Evolutionary conservation across 2,888 invertebrate genomes (phyloP).

Genomic region (Drosophila mercatorum): DNA sequence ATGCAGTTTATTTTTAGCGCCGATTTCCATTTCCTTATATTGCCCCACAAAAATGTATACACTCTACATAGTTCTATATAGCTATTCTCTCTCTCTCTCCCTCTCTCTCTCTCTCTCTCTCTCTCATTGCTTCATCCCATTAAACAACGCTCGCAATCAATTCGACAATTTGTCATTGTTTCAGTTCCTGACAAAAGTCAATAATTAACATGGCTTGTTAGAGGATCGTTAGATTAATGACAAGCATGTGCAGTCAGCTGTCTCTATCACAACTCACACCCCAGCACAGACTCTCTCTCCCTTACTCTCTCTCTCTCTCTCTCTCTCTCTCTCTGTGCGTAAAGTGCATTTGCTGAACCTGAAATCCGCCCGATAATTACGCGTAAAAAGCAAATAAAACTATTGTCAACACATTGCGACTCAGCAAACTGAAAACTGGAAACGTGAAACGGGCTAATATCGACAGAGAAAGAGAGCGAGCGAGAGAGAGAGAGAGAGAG

Average conservation of each 20-base stretch:
- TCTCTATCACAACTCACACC: slow-evolving; percentile 3
- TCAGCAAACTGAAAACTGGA: slow-evolving; percentile 37
- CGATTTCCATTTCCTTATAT: not conserved
- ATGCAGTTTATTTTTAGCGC: slow-evolving; percentile 2
- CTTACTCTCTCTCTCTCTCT: not conserved
- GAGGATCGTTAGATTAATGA: slow-evolving; percentile 57
- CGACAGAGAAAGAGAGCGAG: slow-evolving; percentile 17
- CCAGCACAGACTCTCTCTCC: not conserved
- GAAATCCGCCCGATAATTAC: slow-evolving; percentile 52
- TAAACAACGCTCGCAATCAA: slow-evolving; percentile 23
- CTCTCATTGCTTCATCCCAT: slow-evolving; percentile 1
- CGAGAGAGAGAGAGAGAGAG: too few relatives aligned
- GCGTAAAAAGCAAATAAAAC: slow-evolving; percentile 76
- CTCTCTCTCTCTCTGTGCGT: not conserved
- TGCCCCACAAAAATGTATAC: not conserved
- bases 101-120: not conserved
- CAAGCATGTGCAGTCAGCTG: slow-evolving; percentile 40
- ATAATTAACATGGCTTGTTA: slow-evolving; percentile 60
- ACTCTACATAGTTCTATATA: not conserved
- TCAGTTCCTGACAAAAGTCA: slow-evolving; percentile 32
- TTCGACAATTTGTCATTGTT: slow-evolving; percentile 51
- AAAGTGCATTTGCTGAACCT: slow-evolving; percentile 57
- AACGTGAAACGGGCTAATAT: slow-evolving; percentile 50
- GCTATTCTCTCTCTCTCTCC: not conserved
- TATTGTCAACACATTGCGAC: slow-evolving; percentile 70